phyloP scores from a whole-genome alignment of 1,140 invertebrate genomes.

The Drosophila erecta region DNA sequence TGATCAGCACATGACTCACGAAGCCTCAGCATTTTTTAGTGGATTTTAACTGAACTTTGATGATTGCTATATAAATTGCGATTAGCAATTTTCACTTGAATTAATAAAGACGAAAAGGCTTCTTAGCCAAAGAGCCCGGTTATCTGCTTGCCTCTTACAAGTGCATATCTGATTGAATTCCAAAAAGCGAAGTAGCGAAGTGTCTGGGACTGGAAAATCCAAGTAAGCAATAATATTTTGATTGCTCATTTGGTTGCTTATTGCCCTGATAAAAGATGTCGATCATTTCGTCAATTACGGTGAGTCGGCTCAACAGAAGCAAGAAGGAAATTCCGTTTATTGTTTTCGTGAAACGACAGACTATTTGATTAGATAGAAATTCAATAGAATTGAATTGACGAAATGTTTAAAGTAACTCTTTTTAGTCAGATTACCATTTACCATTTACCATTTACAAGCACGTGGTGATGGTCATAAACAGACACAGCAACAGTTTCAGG shows the following conservation, averaged over 20 bases:
- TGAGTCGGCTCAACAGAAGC: conserved; percentile 1
- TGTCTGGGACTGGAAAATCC: conserved; percentile 26
- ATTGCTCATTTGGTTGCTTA: conserved; percentile 21
- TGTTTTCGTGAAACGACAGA: conserved; percentile 4
- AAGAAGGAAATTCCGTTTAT: conserved; percentile 17
- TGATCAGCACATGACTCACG: conserved; percentile 6
- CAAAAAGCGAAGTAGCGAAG: conserved; percentile 14
- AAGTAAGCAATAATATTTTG: conserved; percentile 13
- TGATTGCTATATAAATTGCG: not conserved
- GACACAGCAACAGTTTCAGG: no score
- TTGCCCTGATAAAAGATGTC: conserved; percentile 9
- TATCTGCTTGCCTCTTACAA: conserved; percentile 10
- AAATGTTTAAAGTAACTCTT: not conserved
- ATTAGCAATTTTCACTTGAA: not conserved
- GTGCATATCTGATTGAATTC: conserved; percentile 18
- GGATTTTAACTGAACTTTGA: conserved; percentile 24
- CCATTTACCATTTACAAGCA: not conserved
- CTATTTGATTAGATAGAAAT: conserved; percentile 14
- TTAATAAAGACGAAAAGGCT: conserved; percentile 8
- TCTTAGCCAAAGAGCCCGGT: conserved; percentile 1
- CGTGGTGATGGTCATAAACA: not conserved
- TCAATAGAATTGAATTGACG: not conserved
- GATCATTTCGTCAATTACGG: conserved; percentile 1
- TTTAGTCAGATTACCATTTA: not conserved
- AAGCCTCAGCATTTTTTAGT: not conserved